phyloP scores from a whole-genome alignment of 2,888 invertebrate genomes.

The Pediacus dermestoides region DNA sequence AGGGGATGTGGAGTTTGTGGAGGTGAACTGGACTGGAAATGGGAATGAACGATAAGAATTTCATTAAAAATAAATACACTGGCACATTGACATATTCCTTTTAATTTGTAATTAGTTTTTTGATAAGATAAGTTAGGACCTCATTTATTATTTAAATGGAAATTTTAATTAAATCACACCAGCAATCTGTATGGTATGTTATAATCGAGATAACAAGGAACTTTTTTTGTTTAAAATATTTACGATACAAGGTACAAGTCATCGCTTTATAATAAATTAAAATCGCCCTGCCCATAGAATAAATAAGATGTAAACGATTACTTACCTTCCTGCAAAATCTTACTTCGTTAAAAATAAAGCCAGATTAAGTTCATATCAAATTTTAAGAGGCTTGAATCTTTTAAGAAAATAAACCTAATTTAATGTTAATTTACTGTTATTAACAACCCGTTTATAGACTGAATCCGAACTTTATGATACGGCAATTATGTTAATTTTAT shows the following conservation, averaged over 20 bases:
- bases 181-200: no score
- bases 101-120: no score
- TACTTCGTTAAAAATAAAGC: background rate
- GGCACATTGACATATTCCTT: background rate
- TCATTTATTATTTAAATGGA: no score
- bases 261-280: no score
- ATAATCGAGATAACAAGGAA: no score
- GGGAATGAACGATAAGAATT: background rate
- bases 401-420: background rate
- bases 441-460: background rate
- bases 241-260: no score
- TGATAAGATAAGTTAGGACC: no score
- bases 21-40: background rate
- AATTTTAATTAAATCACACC: no score
- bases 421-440: conserved; percentile 3
- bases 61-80: background rate
- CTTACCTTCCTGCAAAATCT: background rate
- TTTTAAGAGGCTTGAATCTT: background rate
- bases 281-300: no score
- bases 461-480: conserved; percentile 10
- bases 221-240: no score
- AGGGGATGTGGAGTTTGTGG: background rate
- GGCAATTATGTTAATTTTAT: conserved; percentile 21
- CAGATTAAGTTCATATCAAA: background rate
- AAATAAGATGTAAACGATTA: background rate